Evolutionary conservation across 37 sponge, comb jelly and placozoan genomes (phyloP), one percentile per base, ranked within the genome.

Genomic region (Amphimedon queenslandica): DNA sequence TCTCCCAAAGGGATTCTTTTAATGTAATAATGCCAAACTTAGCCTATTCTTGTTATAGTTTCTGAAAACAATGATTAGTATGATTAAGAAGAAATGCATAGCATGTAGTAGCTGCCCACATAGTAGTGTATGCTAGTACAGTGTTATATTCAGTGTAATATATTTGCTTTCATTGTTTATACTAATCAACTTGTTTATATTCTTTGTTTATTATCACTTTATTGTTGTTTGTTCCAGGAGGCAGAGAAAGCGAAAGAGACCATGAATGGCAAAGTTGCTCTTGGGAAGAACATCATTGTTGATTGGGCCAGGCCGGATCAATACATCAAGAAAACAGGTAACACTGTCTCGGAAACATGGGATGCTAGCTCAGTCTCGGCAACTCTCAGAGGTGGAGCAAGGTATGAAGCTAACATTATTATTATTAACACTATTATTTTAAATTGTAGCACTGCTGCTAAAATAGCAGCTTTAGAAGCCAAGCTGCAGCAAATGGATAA

Each of bases 401-500:
- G 87, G 87, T 87, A 37, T 58, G 34, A 25, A 47, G 13, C 13
- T 47, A 47, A 18, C 13, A 47, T 47, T 18, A 47, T 47, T n/a
- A n/a, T n/a, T n/a, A n/a, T n/a, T n/a, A n/a, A n/a, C n/a, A n/a
- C n/a, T n/a, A n/a, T n/a, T n/a, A n/a, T 2, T 42, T 1, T 63
- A 11, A 21, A 20, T 13, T 70, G 40, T 61, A 90, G 91, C 47
- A 80, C 82, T 4, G 42, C 72, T 38, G 82, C 86, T 1, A 90
- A 90, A 68, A 90, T 90, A n/a, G 79, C 84, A 38, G 91, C 91
- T 57, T 79, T 90, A 20, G 91, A 90, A 56, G 87, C 82, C 43
- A 90, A 90, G 71, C 69, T 90, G 66, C 77, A 74, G 68, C 64
- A 70, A 39, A 90, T 90, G 91, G 84, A 89, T 43, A 70, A 80